phyloP scores from a whole-genome alignment of 2,113 vertebrate species.

The Synodontis membranacea region DNA sequence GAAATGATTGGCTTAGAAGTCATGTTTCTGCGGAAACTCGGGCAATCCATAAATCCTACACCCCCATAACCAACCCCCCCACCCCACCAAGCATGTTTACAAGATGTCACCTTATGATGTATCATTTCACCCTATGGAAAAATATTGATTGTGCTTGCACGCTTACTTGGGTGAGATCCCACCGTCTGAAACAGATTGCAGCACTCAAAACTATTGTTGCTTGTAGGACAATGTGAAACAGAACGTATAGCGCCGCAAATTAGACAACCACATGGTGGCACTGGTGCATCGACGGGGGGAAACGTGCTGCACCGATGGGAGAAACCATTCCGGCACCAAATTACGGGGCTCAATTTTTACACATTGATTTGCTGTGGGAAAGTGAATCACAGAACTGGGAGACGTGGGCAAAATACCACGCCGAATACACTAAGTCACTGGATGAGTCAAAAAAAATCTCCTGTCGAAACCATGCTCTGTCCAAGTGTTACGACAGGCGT shows the following conservation, averaged over 20 bases:
- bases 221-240: conserved; percentile 29
- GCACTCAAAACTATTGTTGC: conserved; percentile 31
- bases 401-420: conserved; percentile 43
- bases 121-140: conserved; percentile 52
- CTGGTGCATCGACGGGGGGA: conserved; percentile 44
- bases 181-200: conserved; percentile 23
- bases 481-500: not conserved
- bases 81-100: conserved; percentile 20
- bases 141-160: conserved; percentile 36
- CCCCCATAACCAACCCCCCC: no score
- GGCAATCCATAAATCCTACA: conserved; percentile 35
- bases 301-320: conserved; percentile 2
- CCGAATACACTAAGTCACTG: conserved; percentile 39
- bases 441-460: conserved; percentile 32
- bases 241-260: not conserved
- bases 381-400: conserved; percentile 44
- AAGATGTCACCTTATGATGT: conserved; percentile 42
- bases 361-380: conserved; percentile 52
- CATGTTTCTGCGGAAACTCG: conserved; percentile 52
- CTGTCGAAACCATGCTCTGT: conserved; percentile 21
- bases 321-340: conserved; percentile 36
- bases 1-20: conserved; percentile 52
- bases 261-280: conserved; percentile 58
- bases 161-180: conserved; percentile 24
- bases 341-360: conserved; percentile 46